These are phyloP conservation scores for Ormyrus labotus DNA, from an alignment of 2,888 invertebrate genomes.

Conservation along the genomic window DNA sequence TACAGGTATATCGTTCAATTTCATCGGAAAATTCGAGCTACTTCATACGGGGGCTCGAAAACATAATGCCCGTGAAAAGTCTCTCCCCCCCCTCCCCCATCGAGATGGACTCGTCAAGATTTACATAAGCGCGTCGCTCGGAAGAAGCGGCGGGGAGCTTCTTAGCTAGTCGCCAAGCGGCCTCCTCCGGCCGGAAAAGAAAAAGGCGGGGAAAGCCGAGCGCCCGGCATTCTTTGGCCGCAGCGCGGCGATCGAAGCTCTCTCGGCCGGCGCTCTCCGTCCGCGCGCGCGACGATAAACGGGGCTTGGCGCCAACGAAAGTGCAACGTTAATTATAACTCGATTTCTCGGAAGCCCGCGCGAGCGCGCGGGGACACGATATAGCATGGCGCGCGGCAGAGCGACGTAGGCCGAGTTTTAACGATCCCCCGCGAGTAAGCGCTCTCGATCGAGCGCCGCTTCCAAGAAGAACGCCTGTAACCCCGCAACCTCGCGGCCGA, in stretches of 20 bases:
- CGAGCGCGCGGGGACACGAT: neutral
- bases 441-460: slow-evolving; percentile 56
- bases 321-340: slow-evolving; percentile 54
- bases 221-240: neutral
- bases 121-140: too few relatives aligned
- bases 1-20: too few relatives aligned
- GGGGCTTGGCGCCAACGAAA: slow-evolving; percentile 52
- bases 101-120: too few relatives aligned
- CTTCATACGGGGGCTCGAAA: too few relatives aligned
- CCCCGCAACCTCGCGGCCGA: slow-evolving; percentile 58
- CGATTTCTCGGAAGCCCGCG: slow-evolving; percentile 52
- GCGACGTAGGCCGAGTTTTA: slow-evolving; percentile 29
- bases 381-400: neutral
- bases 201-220: slow-evolving; percentile 7
- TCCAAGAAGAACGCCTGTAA: slow-evolving; percentile 61
- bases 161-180: too few relatives aligned
- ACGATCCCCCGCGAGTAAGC: slow-evolving; percentile 33
- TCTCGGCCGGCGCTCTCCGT: neutral
- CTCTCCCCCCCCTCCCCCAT: too few relatives aligned
- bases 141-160: too few relatives aligned
- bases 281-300: neutral
- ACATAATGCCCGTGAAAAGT: too few relatives aligned
- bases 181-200: too few relatives aligned
- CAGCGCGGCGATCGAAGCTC: too few relatives aligned
- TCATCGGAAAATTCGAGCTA: too few relatives aligned